Percentiles rank a stretch among this genome's conserved stretches.
Evolutionary conservation across 2,888 invertebrate species (phyloP).

Genomic region (Myopa tessellatipennis): DNA sequence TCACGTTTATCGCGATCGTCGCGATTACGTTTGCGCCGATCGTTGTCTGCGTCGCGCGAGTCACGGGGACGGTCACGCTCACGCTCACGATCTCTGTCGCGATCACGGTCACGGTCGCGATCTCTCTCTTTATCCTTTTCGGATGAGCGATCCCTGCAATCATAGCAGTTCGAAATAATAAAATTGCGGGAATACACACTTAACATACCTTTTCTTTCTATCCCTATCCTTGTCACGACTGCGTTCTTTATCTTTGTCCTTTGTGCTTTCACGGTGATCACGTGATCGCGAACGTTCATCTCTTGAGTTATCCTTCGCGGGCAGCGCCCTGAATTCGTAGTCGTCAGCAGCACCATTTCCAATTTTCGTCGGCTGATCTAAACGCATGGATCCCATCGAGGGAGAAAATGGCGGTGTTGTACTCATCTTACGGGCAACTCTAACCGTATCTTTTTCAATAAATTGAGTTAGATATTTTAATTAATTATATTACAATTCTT

Average conservation of each 20-base stretch:
- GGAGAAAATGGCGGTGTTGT: constrained; percentile 51
- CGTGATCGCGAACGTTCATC: constrained; percentile 56
- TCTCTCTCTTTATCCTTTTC: constrained; percentile 17
- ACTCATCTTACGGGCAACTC: constrained; percentile 49
- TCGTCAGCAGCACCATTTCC: constrained; percentile 3
- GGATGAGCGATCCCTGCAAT: constrained; percentile 46
- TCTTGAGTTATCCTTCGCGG: not conserved
- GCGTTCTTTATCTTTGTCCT: constrained; percentile 53
- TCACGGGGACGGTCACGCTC: constrained; percentile 58
- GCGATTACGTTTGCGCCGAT: constrained; percentile 64
- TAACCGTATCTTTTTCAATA: not conserved
- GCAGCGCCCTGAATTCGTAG: not conserved
- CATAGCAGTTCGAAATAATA: not conserved
- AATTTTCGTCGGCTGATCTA: constrained; percentile 40
- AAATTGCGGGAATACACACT: not conserved
- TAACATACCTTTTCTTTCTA: constrained; percentile 52
- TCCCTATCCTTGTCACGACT: constrained; percentile 53
- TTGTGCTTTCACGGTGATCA: constrained; percentile 47
- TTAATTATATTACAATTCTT: not conserved
- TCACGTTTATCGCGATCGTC: constrained; percentile 56
- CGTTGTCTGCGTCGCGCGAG: constrained; percentile 62
- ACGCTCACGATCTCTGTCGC: constrained; percentile 58
- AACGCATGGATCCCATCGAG: constrained; percentile 30
- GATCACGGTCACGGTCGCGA: constrained; percentile 58
- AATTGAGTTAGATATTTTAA: not conserved